Evolutionary conservation across 2,113 vertebrate genomes (phyloP).

Genomic region (Puma concolor): DNA sequence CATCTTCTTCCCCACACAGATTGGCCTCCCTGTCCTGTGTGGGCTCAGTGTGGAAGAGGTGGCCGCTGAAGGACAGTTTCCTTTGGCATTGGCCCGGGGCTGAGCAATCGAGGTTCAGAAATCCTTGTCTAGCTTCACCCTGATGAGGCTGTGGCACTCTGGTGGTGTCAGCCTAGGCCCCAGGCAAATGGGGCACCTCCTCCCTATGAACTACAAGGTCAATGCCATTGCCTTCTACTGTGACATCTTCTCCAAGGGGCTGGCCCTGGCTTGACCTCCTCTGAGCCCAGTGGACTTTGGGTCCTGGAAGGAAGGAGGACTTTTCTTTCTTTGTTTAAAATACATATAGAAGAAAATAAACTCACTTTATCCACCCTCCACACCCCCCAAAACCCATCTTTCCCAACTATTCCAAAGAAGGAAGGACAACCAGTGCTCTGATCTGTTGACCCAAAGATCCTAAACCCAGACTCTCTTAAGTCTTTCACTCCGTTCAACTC

Average conservation of each 20-base stretch:
- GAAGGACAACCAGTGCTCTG: background rate
- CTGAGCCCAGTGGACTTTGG: background rate
- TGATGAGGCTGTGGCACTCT: conserved; percentile 87
- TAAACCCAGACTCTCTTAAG: background rate
- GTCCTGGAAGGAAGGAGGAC: background rate
- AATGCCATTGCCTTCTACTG: conserved; percentile 89
- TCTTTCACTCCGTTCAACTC: background rate
- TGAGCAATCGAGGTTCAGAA: conserved; percentile 19
- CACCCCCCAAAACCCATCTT: background rate
- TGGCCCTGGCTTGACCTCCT: background rate
- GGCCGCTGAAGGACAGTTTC: conserved; percentile 89
- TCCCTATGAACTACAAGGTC: conserved; percentile 85
- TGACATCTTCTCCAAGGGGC: conserved; percentile 82
- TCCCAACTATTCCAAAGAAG: background rate
- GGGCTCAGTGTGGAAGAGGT: conserved; percentile 94
- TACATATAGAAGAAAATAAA: conserved; percentile 54
- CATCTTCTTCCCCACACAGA: conserved; percentile 39
- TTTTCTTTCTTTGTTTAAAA: background rate
- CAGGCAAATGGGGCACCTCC: conserved; percentile 65
- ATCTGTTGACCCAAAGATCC: background rate
- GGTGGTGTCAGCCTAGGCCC: conserved; percentile 90
- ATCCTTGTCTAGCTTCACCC: conserved; percentile 88
- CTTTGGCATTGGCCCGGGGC: conserved; percentile 79
- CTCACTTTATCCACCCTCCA: background rate
- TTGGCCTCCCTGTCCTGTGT: conserved; percentile 91